Base-by-base conservation (phyloP, 2,113 vertebrate genomes). In the Pseudorectes ferrugineus region DNA sequence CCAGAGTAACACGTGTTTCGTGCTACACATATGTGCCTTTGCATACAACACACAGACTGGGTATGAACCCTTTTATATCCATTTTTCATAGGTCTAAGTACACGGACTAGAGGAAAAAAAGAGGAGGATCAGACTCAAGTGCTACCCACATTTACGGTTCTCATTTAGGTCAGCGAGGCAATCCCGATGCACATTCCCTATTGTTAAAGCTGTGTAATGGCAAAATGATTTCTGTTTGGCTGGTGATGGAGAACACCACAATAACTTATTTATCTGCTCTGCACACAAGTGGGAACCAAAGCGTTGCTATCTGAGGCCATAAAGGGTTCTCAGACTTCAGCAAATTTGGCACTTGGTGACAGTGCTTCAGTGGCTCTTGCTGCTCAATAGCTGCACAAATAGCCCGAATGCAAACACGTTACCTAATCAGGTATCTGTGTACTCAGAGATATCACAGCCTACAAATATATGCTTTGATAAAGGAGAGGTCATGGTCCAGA, bases 391-490 rank as follows among this genome's bases (percentile, higher is more conserved):
- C 89, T 72, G 68, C 75, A 87, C 91, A 93, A 97, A 97, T 49
- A 92, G 54, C 81, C 67, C 0, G 0, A 95, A 58, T 58, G 94
- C 84, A 96, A 94, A 92, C 94, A 95, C 1, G 45, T 92, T 95
- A 94, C 91, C 90, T 95, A 85, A 96, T 89, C 96, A 92, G 95
- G 43, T 77, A 81, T 93, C 91, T 95, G 94, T 94, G 91, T 96
- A 91, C 91, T 81, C 94, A 95, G 76, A 91, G 95, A 91, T 96
- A 95, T 23, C 91, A 35, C 46, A 40, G 78, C 85, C 75, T 73
- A 80, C 83, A 94, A 95, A 95, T 63, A 95, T 45, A 91, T 35
- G 36, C 86, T 92, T 84, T 92, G 94, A 97, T 96, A 97, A 95
- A 89, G 52, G 61, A 65, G 57, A 86, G 92, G 78, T 93, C 95